Base-by-base conservation (phyloP, 2,113 vertebrate genomes). In the Oreochromis spilurus region DNA sequence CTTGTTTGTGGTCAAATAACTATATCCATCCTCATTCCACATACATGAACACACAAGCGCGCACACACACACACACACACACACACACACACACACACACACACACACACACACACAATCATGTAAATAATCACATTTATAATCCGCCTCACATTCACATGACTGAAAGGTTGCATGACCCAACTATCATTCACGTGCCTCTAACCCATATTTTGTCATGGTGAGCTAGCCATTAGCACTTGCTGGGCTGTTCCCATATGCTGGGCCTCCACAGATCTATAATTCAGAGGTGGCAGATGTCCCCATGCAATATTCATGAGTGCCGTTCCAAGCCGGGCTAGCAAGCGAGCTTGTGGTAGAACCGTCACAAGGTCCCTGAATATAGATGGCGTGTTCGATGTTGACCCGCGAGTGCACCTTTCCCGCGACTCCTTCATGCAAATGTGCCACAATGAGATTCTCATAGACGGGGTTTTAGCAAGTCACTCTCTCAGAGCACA, bases 221-320 rank as follows among this genome's bases (percentile, higher is more conserved):
- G 89, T 82, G 93, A 95, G 90, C 91, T 92, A 92, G 94, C 95
- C 92, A 95, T 96, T 94, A 96, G 94, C 95, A 94, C 94, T 94
- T 84, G 90, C 92, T 87, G 89, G 92, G 92, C 91, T 92, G 93
- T 94, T 93, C 90, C 96, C 95, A 96, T 96, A 96, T 96, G 96
- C 95, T 95, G 86, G 87, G 91, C 91, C 95, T 95, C 85, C 88
- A 95, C 94, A 91, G 89, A 96, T 97, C 96, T 96, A 97, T 97
- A 96, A 97, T 97, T 96, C 95, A 96, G 92, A 83, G 94, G 94
- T 94, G 96, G 95, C 96, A 97, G 96, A 96, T 97, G 96, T 96
- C 95, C 84, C 83, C 86, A 92, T 96, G 90, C 92, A 96, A 96
- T 95, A 97, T 97, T 96, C 95, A 97, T 95, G 85, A 94, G 87